Conservation (phyloP, 2,888 invertebrate species). For the Quadroppia sp. region DNA sequence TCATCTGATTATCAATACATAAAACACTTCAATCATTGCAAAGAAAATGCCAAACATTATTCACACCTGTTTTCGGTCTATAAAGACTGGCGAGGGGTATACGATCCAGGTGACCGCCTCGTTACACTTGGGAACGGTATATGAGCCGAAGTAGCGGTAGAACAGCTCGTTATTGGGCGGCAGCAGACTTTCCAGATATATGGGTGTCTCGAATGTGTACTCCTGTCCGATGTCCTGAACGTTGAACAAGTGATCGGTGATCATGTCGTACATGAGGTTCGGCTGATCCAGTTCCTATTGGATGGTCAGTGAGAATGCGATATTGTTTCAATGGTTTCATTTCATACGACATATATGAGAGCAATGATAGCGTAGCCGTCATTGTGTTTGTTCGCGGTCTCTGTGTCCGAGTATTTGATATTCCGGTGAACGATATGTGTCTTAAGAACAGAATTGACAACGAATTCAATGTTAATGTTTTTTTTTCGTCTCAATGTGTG, state of each 20-base stretch:
- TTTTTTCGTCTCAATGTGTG: no score
- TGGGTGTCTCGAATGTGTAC: slow-evolving; percentile 24
- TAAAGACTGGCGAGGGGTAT: slow-evolving; percentile 29
- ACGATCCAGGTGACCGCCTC: slow-evolving; percentile 42
- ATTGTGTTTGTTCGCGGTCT: slow-evolving; percentile 1
- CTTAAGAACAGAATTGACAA: slow-evolving; percentile 7
- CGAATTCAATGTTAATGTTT: neutral
- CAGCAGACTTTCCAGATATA: slow-evolving; percentile 23
- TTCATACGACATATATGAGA: neutral
- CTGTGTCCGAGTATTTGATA: slow-evolving; percentile 30
- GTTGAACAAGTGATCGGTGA: slow-evolving; percentile 35
- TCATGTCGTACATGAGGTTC: slow-evolving; percentile 31
- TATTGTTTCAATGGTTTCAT: neutral
- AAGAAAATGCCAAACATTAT: neutral
- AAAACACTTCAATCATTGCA: neutral
- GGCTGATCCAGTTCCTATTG: slow-evolving; percentile 31
- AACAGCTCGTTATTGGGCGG: slow-evolving; percentile 32
- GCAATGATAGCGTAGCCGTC: slow-evolving; percentile 39
- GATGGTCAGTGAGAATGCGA: no score
- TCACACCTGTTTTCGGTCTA: slow-evolving; percentile 30
- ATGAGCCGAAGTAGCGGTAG: slow-evolving; percentile 40
- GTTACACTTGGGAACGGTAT: slow-evolving; percentile 38
- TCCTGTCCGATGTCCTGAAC: slow-evolving; percentile 21
- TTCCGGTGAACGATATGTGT: slow-evolving; percentile 39
- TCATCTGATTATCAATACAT: neutral